Percentiles rank a stretch among this genome's conserved stretches.
Evolutionary conservation across 2,888 invertebrate genomes (phyloP).

Genomic region (Pterobdella sp.): DNA sequence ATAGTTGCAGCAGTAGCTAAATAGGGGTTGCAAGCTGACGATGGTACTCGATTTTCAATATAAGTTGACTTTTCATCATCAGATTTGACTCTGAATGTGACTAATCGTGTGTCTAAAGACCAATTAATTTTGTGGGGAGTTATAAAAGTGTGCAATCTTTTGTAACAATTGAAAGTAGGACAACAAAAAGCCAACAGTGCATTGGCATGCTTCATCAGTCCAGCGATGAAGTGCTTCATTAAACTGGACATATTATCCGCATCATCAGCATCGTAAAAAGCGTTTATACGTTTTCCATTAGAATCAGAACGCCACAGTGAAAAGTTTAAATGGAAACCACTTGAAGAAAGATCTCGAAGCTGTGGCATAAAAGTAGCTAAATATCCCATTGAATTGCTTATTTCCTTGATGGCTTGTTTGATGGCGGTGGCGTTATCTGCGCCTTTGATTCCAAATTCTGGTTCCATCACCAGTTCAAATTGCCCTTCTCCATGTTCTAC

Average conservation of each 20-base stretch:
- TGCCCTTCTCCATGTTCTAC: constrained; percentile 33
- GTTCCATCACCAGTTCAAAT: constrained; percentile 31
- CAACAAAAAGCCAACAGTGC: constrained; percentile 30
- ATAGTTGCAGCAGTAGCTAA: constrained; percentile 32
- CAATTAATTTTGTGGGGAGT: constrained; percentile 27
- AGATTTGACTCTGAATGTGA: constrained; percentile 27
- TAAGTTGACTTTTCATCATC: constrained; percentile 17
- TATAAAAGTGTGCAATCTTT: constrained; percentile 23
- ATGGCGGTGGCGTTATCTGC: constrained; percentile 29
- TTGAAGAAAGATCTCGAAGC: constrained; percentile 23
- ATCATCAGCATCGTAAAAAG: constrained; percentile 29
- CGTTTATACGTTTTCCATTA: constrained; percentile 18
- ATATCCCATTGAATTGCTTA: constrained; percentile 23
- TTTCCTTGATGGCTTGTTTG: constrained; percentile 33
- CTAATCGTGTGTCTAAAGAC: constrained; percentile 28
- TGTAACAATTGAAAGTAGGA: constrained; percentile 34
- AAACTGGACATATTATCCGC: constrained; percentile 27
- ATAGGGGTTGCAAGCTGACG: constrained; percentile 32
- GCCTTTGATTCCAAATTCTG: constrained; percentile 21
- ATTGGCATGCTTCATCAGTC: constrained; percentile 30
- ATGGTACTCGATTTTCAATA: constrained; percentile 32
- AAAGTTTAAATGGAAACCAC: constrained; percentile 35
- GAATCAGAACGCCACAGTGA: constrained; percentile 32
- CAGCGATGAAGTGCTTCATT: constrained; percentile 33
- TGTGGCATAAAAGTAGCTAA: constrained; percentile 35